phyloP scores from a whole-genome alignment of 35 echinoderm and acorn worm species.

The Ophioderma brevispina region DNA sequence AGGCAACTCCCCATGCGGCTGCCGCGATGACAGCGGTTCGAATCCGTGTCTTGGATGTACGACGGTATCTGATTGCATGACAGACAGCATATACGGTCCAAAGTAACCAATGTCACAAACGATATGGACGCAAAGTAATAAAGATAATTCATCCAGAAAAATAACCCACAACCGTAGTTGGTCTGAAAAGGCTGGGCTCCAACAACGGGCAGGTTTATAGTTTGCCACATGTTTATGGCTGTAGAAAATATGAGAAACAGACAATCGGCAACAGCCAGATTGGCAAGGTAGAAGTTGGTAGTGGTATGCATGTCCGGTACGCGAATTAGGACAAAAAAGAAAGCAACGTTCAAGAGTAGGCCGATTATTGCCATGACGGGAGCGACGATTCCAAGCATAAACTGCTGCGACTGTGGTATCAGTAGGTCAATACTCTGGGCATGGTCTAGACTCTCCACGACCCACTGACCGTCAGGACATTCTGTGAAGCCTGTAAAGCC shows the following conservation, averaged over 20 bases:
- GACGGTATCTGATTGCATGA: background rate
- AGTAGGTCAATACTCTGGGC: background rate
- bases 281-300: constrained; percentile 69
- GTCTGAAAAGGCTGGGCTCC: background rate
- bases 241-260: constrained; percentile 50
- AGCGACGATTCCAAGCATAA: background rate
- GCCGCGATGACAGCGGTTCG: background rate
- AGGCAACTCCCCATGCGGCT: constrained; percentile 1
- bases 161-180: background rate
- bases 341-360: constrained; percentile 62
- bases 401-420: background rate
- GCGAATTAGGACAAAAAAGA: constrained; percentile 75
- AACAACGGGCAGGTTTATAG: constrained; percentile 38
- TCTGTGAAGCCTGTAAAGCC: background rate
- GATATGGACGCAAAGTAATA: background rate
- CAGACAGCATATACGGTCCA: background rate
- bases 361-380: constrained; percentile 62
- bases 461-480: background rate
- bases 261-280: constrained; percentile 64
- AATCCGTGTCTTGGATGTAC: background rate
- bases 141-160: background rate
- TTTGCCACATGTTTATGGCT: constrained; percentile 45
- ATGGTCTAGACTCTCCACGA: background rate
- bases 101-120: background rate
- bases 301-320: constrained; percentile 66